Conservation (phyloP, 2,797 vertebrate species). For the Rallus crepitans region DNA sequence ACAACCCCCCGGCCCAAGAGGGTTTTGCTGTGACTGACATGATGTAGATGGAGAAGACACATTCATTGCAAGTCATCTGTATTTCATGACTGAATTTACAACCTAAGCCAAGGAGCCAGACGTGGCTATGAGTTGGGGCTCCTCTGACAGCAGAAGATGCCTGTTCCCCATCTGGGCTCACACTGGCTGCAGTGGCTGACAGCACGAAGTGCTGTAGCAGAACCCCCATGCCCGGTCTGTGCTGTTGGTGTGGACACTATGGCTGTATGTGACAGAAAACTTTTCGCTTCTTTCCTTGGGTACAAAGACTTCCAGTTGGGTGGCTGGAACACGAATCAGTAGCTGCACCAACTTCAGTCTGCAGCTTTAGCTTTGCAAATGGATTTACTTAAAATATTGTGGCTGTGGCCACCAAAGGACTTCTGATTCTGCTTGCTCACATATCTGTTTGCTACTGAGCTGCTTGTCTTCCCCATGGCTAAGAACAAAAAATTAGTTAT, state of each 20-base stretch:
- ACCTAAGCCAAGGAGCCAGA: background rate
- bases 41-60: background rate
- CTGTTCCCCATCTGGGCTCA: background rate
- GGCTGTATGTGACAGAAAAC: background rate
- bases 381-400: background rate
- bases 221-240: fast-evolving
- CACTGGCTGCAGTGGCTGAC: fast-evolving
- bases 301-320: background rate
- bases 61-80: background rate
- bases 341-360: background rate
- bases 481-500: background rate
- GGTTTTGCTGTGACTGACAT: background rate
- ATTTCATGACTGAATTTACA: conserved; percentile 5
- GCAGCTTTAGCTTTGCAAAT: background rate
- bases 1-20: background rate
- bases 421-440: background rate
- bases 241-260: background rate
- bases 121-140: background rate
- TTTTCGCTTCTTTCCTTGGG: background rate
- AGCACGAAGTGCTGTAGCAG: background rate
- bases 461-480: background rate
- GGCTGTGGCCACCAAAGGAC: background rate
- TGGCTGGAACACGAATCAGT: background rate
- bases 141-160: background rate
- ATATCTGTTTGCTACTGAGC: background rate